Evolutionary conservation across 1,140 invertebrate genomes (phyloP).

Genomic region (Drosophila arawakana): DNA sequence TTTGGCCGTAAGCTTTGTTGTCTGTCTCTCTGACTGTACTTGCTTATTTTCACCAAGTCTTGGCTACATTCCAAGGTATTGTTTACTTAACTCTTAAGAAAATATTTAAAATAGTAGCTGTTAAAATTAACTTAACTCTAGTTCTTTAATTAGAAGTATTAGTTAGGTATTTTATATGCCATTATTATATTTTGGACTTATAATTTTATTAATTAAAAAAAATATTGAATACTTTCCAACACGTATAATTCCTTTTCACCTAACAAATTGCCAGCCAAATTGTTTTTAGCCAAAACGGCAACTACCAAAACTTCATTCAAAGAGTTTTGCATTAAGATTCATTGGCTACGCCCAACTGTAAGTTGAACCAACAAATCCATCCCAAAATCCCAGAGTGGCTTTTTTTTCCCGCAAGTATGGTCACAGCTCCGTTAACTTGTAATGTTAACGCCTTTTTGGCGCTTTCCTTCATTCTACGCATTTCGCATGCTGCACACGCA

Average conservation of each 20-base stretch:
- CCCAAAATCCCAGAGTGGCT: slow-evolving; percentile 11
- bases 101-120: slow-evolving; percentile 1
- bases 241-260: background rate
- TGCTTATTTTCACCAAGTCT: slow-evolving; percentile 24
- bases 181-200: no score
- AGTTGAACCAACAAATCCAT: slow-evolving; percentile 24
- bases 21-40: background rate
- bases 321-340: slow-evolving; percentile 23
- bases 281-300: slow-evolving; percentile 13
- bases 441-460: slow-evolving; percentile 63
- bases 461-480: slow-evolving; percentile 64
- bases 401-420: slow-evolving; percentile 29
- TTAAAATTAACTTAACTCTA: slow-evolving; percentile 1
- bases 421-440: slow-evolving; percentile 52
- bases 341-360: slow-evolving; percentile 23
- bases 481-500: slow-evolving; percentile 72
- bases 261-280: slow-evolving; percentile 4
- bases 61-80: slow-evolving; percentile 23
- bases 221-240: no score
- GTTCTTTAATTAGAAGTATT: no score
- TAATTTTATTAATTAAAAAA: no score
- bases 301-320: slow-evolving; percentile 27
- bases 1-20: slow-evolving; percentile 11
- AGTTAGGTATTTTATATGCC: no score
- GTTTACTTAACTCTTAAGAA: slow-evolving; percentile 2